Base-by-base conservation (phyloP, 2,797 vertebrate species). In the Linurgus olivaceus region DNA sequence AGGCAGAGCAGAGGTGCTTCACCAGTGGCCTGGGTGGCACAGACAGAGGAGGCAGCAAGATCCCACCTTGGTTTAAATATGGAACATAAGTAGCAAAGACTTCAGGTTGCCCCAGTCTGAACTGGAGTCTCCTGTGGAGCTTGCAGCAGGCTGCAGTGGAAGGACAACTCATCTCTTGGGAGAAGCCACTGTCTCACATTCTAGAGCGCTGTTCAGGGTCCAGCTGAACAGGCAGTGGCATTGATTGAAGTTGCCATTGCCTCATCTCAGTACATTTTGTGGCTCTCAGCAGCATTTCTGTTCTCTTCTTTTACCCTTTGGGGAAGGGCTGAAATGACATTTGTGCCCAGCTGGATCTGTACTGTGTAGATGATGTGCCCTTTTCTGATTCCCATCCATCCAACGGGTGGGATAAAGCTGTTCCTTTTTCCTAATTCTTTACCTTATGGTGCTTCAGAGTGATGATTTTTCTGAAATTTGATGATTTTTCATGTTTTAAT, bases 1-100 rank as follows among this genome's bases (percentile, higher is more conserved):
- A 1, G 9, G 2, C 18, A 40, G 47, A 37, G 20, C 20, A 73
- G 29, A 35, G 25, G 11, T 12, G 12, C 19, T 57, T 50, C 29
- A 4, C 4, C 62, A 1, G 7, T 28, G 48, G 57, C 23, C 38
- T 38, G 2, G 4, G 10, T 2, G 5, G 6, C 31, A 6, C 12
- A 20, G 38, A 13, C 37, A 9, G 21, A 50, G 24, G 8, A 28
- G 40, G 10, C 66, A 72, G 47, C 42, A 57, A 40, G 38, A 57
- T 42, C 51, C 38, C 11, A 13, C 4, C 20, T 55, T 33, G 13
- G 10, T 28, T 67, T 63, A 33, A 47, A 19, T 28, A 9, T 1
- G 4, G 29, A 86, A 42, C 10, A 15, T 52, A 26, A 5, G 0
- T 14, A 66, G 38, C 20, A 4, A 74, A 54, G 21, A 21, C 7